phyloP scores from a whole-genome alignment of 2,113 vertebrate genomes.

The Bostrychus sinensis region DNA sequence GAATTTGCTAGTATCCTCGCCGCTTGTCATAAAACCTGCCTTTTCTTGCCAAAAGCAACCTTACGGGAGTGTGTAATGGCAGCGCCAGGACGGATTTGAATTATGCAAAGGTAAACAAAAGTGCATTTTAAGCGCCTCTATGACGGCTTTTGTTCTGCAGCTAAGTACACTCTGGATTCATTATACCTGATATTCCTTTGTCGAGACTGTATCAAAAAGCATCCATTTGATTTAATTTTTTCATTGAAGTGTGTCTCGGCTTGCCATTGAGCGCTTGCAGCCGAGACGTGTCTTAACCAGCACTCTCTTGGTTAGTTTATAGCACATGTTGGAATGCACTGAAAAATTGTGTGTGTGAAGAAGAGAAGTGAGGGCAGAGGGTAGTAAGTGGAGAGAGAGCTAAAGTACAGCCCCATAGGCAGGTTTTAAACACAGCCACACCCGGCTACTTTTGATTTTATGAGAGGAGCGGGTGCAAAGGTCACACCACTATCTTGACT shows the following conservation, averaged over 20 bases:
- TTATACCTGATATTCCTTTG: slow-evolving; percentile 1
- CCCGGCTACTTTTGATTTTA: slow-evolving; percentile 4
- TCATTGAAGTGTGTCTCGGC: background rate
- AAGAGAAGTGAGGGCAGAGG: slow-evolving; percentile 11
- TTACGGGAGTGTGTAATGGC: background rate
- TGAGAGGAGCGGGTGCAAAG: slow-evolving; percentile 9
- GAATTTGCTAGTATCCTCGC: background rate
- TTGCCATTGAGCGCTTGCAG: background rate
- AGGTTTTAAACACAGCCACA: slow-evolving; percentile 2
- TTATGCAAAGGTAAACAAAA: slow-evolving; percentile 17
- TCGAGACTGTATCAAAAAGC: background rate
- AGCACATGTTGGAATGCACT: slow-evolving; percentile 26
- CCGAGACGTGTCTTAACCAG: slow-evolving; percentile 9
- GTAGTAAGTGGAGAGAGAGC: background rate
- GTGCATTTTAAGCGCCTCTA: background rate
- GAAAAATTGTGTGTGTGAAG: slow-evolving; percentile 10
- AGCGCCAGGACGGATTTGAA: slow-evolving; percentile 10
- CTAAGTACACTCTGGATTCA: slow-evolving; percentile 10
- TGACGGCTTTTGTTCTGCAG: slow-evolving; percentile 5
- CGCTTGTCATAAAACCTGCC: slow-evolving; percentile 18
- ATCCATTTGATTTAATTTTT: slow-evolving; percentile 10
- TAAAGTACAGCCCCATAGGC: background rate
- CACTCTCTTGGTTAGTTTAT: slow-evolving; percentile 1
- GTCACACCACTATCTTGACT: background rate
- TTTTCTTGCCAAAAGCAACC: slow-evolving; percentile 4